Evolutionary conservation across 2,113 vertebrate species (phyloP).

Genomic region (Chaenogobius annularis): DNA sequence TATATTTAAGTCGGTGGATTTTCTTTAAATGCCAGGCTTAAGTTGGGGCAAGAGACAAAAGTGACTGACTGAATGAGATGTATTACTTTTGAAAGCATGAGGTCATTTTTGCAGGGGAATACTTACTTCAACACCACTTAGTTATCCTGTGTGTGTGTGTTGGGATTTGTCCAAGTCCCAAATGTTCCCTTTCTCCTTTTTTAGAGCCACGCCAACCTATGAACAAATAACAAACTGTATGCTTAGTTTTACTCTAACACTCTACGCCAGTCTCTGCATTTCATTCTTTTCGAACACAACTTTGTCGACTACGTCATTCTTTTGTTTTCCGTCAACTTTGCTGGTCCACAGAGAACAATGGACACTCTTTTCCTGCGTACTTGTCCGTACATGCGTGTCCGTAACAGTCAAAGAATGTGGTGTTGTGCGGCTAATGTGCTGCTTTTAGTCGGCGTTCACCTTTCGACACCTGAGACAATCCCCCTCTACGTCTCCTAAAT

Average conservation of each 20-base stretch:
- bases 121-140: slow-evolving; percentile 28
- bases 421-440: neutral
- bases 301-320: neutral
- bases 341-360: slow-evolving; percentile 26
- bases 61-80: slow-evolving; percentile 8
- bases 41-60: neutral
- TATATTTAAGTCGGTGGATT: slow-evolving; percentile 47
- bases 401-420: slow-evolving; percentile 9
- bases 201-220: slow-evolving; percentile 27
- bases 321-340: slow-evolving; percentile 8
- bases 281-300: neutral
- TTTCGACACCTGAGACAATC: slow-evolving; percentile 20
- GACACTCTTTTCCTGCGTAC: slow-evolving; percentile 28
- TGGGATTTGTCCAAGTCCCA: slow-evolving; percentile 56
- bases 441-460: slow-evolving; percentile 4
- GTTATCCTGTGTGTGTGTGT: slow-evolving; percentile 38
- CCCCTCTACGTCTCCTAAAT: neutral
- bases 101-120: slow-evolving; percentile 36
- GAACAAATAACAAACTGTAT: neutral
- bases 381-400: slow-evolving; percentile 37
- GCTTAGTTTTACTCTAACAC: neutral
- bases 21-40: neutral
- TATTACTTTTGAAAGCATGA: slow-evolving; percentile 13
- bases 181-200: slow-evolving; percentile 53
- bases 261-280: neutral